Evolutionary conservation across 2,888 invertebrate species (phyloP), one percentile per base, ranked within the genome.

Genomic region (Netelia inedita): DNA sequence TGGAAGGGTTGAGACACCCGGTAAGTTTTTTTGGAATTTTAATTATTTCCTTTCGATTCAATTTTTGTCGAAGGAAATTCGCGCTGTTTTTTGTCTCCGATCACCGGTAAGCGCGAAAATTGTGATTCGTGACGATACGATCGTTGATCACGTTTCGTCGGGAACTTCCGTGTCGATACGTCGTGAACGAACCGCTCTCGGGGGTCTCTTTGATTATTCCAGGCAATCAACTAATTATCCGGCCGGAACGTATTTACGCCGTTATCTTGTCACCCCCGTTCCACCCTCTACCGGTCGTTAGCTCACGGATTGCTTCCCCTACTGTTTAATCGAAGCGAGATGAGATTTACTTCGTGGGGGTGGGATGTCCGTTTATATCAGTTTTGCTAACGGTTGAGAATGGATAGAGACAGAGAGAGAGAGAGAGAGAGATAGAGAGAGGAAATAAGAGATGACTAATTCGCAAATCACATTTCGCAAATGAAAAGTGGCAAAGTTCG

Each of bases 1-100:
- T 43, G 90, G 91, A 73, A 92, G 92, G 87, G 89, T 92, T 79
- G 93, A 93, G 83, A 91, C 90, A 86, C 91, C 92, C 83, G 93
- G 93, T 93, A 82, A 91, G 89, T 63, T 10, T 46, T 2, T 14
- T 14, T 9, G 41, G 46, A 1, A 14, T 14, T 10, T 46, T 50
- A 14, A n/a, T 50, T 61, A 11, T 16, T 16, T 61, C 8, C 1
- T 55, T 50, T 21, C 1, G 19, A 50, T 75, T 57, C 14, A 28
- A 19, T 35, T 65, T 55, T 61, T 53, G 43, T 65, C 53, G 2
- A 69, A 53, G 19, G 10, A 41, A 19, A 19, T 57, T 35, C 10
- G 1, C 55, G 14, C 53, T 68, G 50, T 68, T 68, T 53, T 14
- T 68, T 50, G n/a, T 68, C 14, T 46, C 14, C 19, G 5, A 57